Conservation (phyloP, 2,888 invertebrate species). For the Artemia sp. region DNA sequence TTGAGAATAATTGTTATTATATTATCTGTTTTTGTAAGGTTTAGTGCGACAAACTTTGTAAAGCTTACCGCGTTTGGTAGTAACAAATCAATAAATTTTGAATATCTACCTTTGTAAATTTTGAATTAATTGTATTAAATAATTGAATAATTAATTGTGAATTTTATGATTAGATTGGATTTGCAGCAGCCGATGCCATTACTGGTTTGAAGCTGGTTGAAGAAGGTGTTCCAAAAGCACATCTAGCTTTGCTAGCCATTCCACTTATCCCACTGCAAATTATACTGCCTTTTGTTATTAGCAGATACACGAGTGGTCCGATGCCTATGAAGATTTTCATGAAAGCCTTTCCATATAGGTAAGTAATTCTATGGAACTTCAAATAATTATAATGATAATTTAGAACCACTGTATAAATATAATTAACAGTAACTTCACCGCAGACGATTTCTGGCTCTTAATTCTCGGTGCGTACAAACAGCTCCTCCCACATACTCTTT, state of each 20-base stretch:
- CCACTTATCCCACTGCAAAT: conserved; percentile 89
- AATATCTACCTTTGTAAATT: no score
- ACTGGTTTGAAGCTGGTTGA: conserved; percentile 87
- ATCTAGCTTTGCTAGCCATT: conserved; percentile 74
- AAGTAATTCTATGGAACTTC: conserved; percentile 22
- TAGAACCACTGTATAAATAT: no score
- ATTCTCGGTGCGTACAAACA: no score
- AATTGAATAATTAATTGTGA: no score
- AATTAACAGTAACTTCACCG: not conserved
- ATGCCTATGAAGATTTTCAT: conserved; percentile 73
- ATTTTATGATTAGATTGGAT: conserved; percentile 52
- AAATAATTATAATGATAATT: conserved; percentile 14
- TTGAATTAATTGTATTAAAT: no score
- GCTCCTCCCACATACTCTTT: no score
- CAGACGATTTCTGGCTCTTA: no score
- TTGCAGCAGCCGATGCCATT: conserved; percentile 86
- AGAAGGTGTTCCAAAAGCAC: conserved; percentile 87
- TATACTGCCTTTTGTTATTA: conserved; percentile 67
- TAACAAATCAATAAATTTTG: no score
- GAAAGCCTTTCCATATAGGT: conserved; percentile 66
- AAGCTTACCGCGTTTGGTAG: no score
- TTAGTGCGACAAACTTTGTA: no score
- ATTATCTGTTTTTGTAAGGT: no score
- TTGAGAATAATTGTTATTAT: no score
- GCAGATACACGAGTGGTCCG: conserved; percentile 66